Evolutionary conservation across 2,888 invertebrate genomes (phyloP).

Genomic region (Dicyrtoma fusca): DNA sequence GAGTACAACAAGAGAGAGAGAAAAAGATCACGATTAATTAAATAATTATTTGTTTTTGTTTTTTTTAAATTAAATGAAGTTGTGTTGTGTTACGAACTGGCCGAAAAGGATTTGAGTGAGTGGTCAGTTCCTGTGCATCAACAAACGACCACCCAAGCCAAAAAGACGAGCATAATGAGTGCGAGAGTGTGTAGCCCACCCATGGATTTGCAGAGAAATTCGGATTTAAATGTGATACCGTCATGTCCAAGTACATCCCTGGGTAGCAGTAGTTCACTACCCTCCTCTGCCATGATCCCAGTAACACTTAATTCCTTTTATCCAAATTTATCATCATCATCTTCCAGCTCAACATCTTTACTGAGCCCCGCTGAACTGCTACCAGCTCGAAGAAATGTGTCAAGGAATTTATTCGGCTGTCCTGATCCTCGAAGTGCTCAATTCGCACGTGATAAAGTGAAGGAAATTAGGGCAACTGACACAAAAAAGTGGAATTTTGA

Average conservation of each 20-base stretch:
- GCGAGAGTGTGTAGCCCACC: constrained; percentile 18
- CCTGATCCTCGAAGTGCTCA: constrained; percentile 47
- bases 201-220: constrained; percentile 14
- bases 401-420: constrained; percentile 51
- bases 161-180: constrained; percentile 10
- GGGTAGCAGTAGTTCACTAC: constrained; percentile 4
- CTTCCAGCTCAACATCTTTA: background rate
- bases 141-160: background rate
- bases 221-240: background rate
- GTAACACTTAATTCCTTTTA: constrained; percentile 4
- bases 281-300: constrained; percentile 14
- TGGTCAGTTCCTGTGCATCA: constrained; percentile 18
- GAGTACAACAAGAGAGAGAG: too few relatives aligned
- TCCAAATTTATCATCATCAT: constrained; percentile 2
- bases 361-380: background rate
- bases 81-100: constrained; percentile 16
- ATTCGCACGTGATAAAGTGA: constrained; percentile 48
- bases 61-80: too few relatives aligned
- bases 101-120: constrained; percentile 8
- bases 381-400: constrained; percentile 20
- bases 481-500: constrained; percentile 52
- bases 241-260: constrained; percentile 9
- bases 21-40: too few relatives aligned
- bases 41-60: background rate
- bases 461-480: constrained; percentile 45